Percentiles rank a stretch among this genome's conserved stretches.
Conservation (phyloP, 2,797 vertebrate genomes). For the Rhynchotus rufescens region DNA sequence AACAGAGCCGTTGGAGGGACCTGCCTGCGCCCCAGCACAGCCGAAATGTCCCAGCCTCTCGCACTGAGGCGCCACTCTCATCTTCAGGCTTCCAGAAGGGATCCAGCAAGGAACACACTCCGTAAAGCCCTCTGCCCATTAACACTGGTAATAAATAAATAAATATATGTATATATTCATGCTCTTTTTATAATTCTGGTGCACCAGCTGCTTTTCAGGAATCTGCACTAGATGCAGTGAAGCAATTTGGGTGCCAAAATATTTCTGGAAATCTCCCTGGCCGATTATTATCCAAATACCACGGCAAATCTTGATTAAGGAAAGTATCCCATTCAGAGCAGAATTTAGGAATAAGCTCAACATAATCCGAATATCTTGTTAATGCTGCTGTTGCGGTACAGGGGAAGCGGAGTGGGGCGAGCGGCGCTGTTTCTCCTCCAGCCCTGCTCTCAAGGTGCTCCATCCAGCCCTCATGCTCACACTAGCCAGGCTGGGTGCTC, state of each 20-base stretch:
- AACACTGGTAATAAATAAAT: neutral
- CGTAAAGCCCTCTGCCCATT: neutral
- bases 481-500: too few relatives aligned
- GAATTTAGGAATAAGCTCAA: conserved; percentile 52
- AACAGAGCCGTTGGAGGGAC: neutral
- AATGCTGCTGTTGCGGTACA: conserved; percentile 9
- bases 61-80: neutral
- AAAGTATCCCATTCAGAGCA: neutral
- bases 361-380: conserved; percentile 39
- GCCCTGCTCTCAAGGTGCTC: neutral
- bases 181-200: neutral
- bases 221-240: neutral
- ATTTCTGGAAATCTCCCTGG: neutral
- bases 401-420: conserved; percentile 33
- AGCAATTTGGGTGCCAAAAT: neutral
- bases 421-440: neutral
- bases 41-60: neutral
- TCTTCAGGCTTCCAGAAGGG: neutral
- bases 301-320: conserved; percentile 56
- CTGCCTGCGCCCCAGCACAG: neutral
- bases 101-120: neutral
- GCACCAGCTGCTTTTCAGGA: neutral
- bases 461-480: too few relatives aligned
- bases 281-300: neutral
- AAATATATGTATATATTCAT: neutral